These are phyloP conservation scores for Chaetogeoica ovagalla DNA, from an alignment of 2,888 invertebrate species.

Conservation along the genomic window DNA sequence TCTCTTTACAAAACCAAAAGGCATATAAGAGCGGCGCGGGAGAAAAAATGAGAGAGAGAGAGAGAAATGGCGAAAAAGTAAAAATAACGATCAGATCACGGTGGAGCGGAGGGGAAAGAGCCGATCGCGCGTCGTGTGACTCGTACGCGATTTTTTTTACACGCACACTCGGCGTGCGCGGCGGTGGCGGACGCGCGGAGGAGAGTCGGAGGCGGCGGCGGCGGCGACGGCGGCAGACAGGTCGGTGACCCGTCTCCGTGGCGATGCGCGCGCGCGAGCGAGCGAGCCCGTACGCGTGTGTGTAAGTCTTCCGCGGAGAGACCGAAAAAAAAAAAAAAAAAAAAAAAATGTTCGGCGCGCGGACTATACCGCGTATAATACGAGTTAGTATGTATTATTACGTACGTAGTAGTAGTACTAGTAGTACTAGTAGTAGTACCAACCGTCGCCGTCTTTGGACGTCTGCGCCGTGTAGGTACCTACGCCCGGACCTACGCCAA, in stretches of 20 bases:
- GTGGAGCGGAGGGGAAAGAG: too few relatives aligned
- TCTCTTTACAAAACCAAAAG: background rate
- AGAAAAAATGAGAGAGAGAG: background rate
- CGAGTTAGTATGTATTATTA: too few relatives aligned
- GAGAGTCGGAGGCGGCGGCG: background rate
- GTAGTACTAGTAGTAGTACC: conserved; percentile 27
- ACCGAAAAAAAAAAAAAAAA: conserved; percentile 45
- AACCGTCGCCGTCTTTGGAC: conserved; percentile 31
- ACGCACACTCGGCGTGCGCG: too few relatives aligned
- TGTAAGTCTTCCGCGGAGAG: conserved; percentile 31
- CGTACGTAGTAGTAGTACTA: too few relatives aligned
- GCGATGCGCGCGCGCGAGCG: conserved; percentile 15
- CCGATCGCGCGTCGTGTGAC: background rate
- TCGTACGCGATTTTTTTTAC: too few relatives aligned
- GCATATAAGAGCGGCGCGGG: too few relatives aligned
- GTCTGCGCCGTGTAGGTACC: conserved; percentile 1
- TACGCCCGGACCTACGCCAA: conserved; percentile 50
- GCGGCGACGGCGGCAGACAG: conserved; percentile 37
- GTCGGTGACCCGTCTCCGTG: conserved; percentile 50
- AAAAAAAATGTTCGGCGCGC: conserved; percentile 12
- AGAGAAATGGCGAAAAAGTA: background rate
- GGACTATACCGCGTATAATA: background rate
- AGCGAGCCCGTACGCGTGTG: background rate
- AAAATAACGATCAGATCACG: too few relatives aligned
- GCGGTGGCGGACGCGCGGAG: background rate